phyloP scores from a whole-genome alignment of 2,888 invertebrate species.

The Ophion ventricosus region DNA sequence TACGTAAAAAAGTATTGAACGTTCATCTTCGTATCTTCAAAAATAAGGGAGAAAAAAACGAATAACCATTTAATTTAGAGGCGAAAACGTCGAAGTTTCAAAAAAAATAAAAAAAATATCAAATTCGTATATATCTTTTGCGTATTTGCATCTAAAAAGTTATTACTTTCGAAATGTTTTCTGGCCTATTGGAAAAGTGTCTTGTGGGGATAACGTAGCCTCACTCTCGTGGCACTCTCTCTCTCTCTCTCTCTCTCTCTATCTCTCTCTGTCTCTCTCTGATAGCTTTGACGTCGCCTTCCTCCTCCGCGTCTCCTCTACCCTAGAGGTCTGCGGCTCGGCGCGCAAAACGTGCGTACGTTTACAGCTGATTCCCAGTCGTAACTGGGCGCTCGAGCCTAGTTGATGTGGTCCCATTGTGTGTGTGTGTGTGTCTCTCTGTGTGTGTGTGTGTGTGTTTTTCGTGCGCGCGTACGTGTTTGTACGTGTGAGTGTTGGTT shows the following conservation, averaged over 20 bases:
- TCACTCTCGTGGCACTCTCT: conserved; percentile 4
- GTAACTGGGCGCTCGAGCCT: conserved; percentile 71
- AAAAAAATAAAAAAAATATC: too few relatives aligned
- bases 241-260: too few relatives aligned
- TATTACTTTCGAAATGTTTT: conserved; percentile 1
- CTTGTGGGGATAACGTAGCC: conserved; percentile 23
- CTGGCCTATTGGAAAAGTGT: conserved; percentile 15
- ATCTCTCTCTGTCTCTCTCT: too few relatives aligned
- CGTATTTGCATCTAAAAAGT: neutral
- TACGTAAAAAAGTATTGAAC: too few relatives aligned
- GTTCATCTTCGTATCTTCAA: too few relatives aligned
- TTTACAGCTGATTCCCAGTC: conserved; percentile 79
- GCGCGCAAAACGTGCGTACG: conserved; percentile 72
- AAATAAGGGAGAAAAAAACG: too few relatives aligned
- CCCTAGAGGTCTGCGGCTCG: neutral
- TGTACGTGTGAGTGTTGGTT: neutral
- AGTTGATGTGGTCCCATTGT: conserved; percentile 50
- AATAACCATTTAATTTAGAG: too few relatives aligned
- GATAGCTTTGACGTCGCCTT: neutral
- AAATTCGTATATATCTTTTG: too few relatives aligned
- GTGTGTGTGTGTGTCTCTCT: neutral
- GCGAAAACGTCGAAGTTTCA: too few relatives aligned
- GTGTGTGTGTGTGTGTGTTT: neutral
- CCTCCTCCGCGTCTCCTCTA: neutral
- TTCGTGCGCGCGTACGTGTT: conserved; percentile 16